phyloP scores from a whole-genome alignment of 2,888 invertebrate species.

The Brachylomia viminalis region DNA sequence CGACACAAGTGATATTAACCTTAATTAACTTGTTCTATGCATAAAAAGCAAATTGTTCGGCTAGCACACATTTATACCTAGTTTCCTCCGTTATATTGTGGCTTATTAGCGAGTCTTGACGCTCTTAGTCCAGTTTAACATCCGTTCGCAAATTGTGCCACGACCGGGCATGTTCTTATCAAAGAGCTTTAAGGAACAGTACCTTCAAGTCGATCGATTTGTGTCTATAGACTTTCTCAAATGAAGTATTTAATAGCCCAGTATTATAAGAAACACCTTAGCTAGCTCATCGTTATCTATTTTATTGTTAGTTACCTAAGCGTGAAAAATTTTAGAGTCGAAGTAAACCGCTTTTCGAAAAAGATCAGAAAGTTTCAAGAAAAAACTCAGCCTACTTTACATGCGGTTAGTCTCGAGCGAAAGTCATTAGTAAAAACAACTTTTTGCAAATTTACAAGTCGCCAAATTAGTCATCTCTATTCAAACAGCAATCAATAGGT shows the following conservation, averaged over 20 bases:
- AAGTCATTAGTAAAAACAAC: constrained; percentile 55
- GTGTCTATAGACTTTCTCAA: neutral
- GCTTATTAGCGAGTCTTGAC: constrained; percentile 35
- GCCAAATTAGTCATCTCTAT: constrained; percentile 22
- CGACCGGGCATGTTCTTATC: neutral
- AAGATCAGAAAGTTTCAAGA: constrained; percentile 41
- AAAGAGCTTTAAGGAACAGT: neutral
- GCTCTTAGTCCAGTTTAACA: constrained; percentile 11
- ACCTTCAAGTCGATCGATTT: neutral
- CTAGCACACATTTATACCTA: constrained; percentile 45
- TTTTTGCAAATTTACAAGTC: constrained; percentile 32
- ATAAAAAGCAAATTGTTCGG: constrained; percentile 49
- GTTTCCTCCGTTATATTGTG: constrained; percentile 47
- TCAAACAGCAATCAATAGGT: constrained; percentile 23
- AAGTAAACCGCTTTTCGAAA: constrained; percentile 8
- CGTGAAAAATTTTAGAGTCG: neutral
- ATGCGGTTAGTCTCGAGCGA: constrained; percentile 37
- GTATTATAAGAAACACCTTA: neutral
- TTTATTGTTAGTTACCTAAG: neutral
- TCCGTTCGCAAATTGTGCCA: constrained; percentile 32
- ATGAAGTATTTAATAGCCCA: neutral
- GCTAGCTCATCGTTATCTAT: neutral
- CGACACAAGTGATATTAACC: constrained; percentile 69
- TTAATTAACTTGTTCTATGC: constrained; percentile 70
- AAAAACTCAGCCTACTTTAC: constrained; percentile 42